Evolutionary conservation across 2,888 invertebrate genomes (phyloP).

Genomic region (Molorchus minor): DNA sequence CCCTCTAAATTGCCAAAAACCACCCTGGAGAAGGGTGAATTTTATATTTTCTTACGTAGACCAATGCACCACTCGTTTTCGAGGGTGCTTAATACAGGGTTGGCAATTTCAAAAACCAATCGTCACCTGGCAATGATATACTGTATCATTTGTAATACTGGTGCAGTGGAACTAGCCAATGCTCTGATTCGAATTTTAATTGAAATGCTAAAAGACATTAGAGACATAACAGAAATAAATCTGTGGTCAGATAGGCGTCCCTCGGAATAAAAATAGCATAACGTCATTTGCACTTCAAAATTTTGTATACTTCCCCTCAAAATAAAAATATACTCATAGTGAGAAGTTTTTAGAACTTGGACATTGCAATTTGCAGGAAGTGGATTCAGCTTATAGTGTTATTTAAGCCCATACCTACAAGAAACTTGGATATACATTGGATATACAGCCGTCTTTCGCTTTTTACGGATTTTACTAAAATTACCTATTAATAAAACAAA

Average conservation of each 20-base stretch:
- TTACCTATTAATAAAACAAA: background rate
- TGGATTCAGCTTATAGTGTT: slow-evolving; percentile 1
- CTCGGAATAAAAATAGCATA: slow-evolving; percentile 1
- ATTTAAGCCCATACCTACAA: slow-evolving; percentile 1
- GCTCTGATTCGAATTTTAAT: background rate
- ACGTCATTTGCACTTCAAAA: background rate
- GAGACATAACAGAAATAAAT: background rate
- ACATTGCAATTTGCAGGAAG: background rate
- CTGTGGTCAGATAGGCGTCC: background rate
- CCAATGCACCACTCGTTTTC: too few species aligned
- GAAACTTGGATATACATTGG: background rate
- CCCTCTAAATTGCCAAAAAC: too few species aligned
- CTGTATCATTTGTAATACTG: background rate
- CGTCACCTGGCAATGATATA: too few species aligned
- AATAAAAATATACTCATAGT: background rate
- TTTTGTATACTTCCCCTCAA: background rate
- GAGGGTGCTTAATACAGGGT: too few species aligned
- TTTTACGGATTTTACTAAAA: background rate
- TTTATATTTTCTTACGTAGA: too few species aligned
- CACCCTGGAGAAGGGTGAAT: too few species aligned
- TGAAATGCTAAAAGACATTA: slow-evolving; percentile 1
- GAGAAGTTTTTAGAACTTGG: background rate
- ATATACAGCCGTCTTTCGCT: slow-evolving; percentile 1
- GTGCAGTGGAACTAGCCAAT: background rate
- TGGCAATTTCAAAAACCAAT: too few species aligned